Evolutionary conservation across 2,113 vertebrate species (phyloP), one percentile per base, ranked within the genome.

Genomic region (Pardalotus punctatus): DNA sequence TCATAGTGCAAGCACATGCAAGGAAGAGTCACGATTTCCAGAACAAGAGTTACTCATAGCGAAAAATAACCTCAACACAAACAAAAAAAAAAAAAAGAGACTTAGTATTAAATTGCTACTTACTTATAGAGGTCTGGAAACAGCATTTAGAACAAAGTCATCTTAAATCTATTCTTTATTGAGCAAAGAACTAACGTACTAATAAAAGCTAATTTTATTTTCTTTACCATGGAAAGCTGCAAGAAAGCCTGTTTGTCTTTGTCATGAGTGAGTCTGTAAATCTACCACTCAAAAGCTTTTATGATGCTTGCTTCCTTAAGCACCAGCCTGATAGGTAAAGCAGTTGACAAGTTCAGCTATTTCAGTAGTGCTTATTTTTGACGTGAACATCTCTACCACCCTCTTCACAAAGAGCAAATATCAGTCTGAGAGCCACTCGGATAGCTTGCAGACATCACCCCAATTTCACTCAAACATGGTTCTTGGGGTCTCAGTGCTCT

Each of bases 401-500:
- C 7, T 54, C 5, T 42, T 38, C 47, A 89, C 42, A 35, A 81
- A 64, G 9, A 72, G 15, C 16, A 91, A 91, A 27, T 13, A 38
- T 15, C 60, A 74, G 35, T 20, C 23, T 3, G 7, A 69, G 17
- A 79, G 25, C 23, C 29, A 31, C 33, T n/a, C 67, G 31, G 22
- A 4, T 24, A n/a, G 11, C 56, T 47, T 73, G 36, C 42, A 73
- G 35, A 35, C 64, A 81, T n/a, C 22, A 43, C 45, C 12, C n/a
- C 23, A 87, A 35, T 27, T 74, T 71, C 25, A 81, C 16, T 42
- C 48, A 60, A 18, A 76, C 20, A 21, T 0, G 0, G n/a, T 69
- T 64, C 25, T 67, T 5, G 4, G 36, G 15, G 10, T 56, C 47
- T 82, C 70, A 45, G 71, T 0, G 0, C 15, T 89, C 73, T 64